Evolutionary conservation across 2,113 vertebrate genomes (phyloP).

Genomic region (Sturnira hondurensis): DNA sequence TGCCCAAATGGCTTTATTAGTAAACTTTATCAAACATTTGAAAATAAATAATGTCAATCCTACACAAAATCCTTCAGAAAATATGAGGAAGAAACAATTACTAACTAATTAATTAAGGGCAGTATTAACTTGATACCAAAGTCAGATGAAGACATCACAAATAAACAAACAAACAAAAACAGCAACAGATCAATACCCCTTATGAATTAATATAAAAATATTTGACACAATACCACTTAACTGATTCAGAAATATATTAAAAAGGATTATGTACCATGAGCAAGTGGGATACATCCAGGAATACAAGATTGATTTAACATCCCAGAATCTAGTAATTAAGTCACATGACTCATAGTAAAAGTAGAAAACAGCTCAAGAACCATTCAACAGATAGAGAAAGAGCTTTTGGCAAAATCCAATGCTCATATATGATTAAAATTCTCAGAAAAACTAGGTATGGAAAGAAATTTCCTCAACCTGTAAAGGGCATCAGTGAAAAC

Average conservation of each 20-base stretch:
- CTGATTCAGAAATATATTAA: neutral
- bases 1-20: neutral
- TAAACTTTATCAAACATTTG: neutral
- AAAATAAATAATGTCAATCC: neutral
- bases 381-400: neutral
- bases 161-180: neutral
- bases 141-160: neutral
- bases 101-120: neutral
- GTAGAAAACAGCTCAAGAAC: neutral
- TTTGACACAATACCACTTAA: neutral
- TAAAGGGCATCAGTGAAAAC: neutral
- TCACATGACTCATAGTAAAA: neutral
- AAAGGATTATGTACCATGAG: neutral
- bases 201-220: neutral
- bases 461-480: neutral
- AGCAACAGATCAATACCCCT: neutral
- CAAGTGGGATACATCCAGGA: neutral
- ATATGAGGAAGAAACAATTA: neutral
- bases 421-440: neutral
- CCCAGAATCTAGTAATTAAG: neutral
- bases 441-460: neutral
- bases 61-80: conserved; percentile 23
- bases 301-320: neutral
- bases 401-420: neutral
- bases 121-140: neutral